Conservation (phyloP, 35 echinoderm and acorn worm genomes). For the Hemicentrotus pulcherrimus region DNA sequence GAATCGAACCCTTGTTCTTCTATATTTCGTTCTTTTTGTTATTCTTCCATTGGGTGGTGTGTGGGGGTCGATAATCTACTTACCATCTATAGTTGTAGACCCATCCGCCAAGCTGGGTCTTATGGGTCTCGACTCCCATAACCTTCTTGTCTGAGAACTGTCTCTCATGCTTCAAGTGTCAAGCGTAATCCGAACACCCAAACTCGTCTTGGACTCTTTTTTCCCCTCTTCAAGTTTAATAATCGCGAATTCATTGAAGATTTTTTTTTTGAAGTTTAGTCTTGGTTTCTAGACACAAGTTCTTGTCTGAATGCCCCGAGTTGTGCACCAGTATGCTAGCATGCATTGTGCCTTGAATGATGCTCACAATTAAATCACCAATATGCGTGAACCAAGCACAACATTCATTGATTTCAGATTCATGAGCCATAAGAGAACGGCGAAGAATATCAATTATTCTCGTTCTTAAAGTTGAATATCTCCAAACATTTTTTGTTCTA, state of each 20-base stretch:
- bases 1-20: not conserved
- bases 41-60: not conserved
- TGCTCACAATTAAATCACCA: too few relatives aligned
- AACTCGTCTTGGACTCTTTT: not conserved
- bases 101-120: not conserved
- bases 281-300: not conserved
- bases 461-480: too few relatives aligned
- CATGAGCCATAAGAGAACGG: too few relatives aligned
- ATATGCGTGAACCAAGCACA: too few relatives aligned
- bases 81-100: not conserved
- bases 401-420: too few relatives aligned
- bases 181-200: not conserved
- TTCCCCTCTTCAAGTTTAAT: not conserved
- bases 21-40: not conserved
- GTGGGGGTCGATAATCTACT: not conserved
- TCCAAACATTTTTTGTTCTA: not conserved
- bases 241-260: not conserved
- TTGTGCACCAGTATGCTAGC: too few relatives aligned
- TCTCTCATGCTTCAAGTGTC: not conserved
- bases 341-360: too few relatives aligned
- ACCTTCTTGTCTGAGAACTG: slow-evolving; percentile 29
- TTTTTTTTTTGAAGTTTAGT: not conserved
- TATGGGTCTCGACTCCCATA: not conserved
- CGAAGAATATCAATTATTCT: too few relatives aligned
- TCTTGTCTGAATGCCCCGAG: not conserved